Percentiles rank a stretch among this genome's conserved stretches.
Evolutionary conservation across 92 coral and sea anemone genomes (phyloP).

Genomic region (Galaxea fascicularis): DNA sequence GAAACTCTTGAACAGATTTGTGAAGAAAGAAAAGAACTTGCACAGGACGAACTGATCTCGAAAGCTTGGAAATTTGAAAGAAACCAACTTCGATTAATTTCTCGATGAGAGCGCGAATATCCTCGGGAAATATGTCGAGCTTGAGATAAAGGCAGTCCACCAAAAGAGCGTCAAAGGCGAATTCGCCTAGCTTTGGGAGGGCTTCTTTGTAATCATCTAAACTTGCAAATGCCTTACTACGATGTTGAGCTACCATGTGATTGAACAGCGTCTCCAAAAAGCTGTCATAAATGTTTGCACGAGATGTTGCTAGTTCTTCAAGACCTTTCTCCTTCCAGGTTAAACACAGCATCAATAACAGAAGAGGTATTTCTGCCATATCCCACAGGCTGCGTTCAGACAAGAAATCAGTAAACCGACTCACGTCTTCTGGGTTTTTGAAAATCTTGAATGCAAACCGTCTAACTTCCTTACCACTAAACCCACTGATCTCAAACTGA

Average conservation of each 20-base stretch:
- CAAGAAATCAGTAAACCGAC: background rate
- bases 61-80: conserved; percentile 10
- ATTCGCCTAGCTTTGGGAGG: background rate
- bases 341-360: conserved; percentile 9
- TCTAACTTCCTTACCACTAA: background rate
- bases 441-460: conserved; percentile 11
- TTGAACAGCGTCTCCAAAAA: background rate
- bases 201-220: conserved; percentile 11
- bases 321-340: conserved; percentile 14
- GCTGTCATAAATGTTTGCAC: background rate
- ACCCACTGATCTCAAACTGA: conserved; percentile 24
- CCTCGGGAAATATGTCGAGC: background rate
- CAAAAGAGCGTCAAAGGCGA: conserved; percentile 17
- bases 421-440: background rate
- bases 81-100: conserved; percentile 7
- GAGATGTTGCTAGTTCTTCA: background rate
- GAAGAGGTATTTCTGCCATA: conserved; percentile 22
- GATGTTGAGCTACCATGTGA: background rate
- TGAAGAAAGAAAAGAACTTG: conserved; percentile 4
- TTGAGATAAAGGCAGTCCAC: conserved; percentile 9
- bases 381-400: background rate
- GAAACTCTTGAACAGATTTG: conserved; percentile 26
- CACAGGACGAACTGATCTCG: conserved; percentile 2
- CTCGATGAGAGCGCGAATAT: background rate
- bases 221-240: background rate